Evolutionary conservation across 2,888 invertebrate genomes (phyloP), one percentile per base, ranked within the genome.

Genomic region (Mythimna loreyi): DNA sequence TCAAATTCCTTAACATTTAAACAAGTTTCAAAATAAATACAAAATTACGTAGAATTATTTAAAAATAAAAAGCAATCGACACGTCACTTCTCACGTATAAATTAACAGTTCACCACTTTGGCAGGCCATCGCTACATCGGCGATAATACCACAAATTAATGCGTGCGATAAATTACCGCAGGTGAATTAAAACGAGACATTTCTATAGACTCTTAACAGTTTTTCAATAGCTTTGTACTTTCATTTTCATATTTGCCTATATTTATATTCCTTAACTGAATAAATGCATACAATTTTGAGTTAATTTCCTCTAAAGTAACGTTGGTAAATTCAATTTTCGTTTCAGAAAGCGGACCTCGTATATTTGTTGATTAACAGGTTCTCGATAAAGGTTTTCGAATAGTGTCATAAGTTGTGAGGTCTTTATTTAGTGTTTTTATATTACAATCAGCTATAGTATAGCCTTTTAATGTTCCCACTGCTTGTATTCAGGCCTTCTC

Each of bases 391-490:
- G 65, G 52, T 53, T 69, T 61, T 75, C 50, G 58, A 58, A 53
- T 40, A 62, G 57, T 66, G 69, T 63, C 65, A 53, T 57, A 25
- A 67, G 56, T 67, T 81, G 81, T 78, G 70, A 71, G 71, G 75
- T 83, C 82, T 82, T 83, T 81, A 81, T 83, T 83, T 82, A 75
- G 72, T 75, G 75, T 83, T 61, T 82, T 83, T 83, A 82, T 83
- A 70, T 75, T 82, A 79, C 79, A 84, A 82, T 79, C 79, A 82
- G 73, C n/a, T n/a, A n/a, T n/a, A n/a, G n/a, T n/a, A n/a, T n/a
- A n/a, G n/a, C n/a, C n/a, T n/a, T n/a, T n/a, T n/a, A n/a, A n/a
- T n/a, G n/a, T n/a, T n/a, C n/a, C n/a, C n/a, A n/a, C n/a, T n/a
- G n/a, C n/a, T n/a, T n/a, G n/a, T n/a, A n/a, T n/a, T n/a, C n/a